A percentile compares a stretch with the other conserved stretches of the same genome.
Conservation (phyloP, 2,113 vertebrate species). For the Cebus imitator region DNA sequence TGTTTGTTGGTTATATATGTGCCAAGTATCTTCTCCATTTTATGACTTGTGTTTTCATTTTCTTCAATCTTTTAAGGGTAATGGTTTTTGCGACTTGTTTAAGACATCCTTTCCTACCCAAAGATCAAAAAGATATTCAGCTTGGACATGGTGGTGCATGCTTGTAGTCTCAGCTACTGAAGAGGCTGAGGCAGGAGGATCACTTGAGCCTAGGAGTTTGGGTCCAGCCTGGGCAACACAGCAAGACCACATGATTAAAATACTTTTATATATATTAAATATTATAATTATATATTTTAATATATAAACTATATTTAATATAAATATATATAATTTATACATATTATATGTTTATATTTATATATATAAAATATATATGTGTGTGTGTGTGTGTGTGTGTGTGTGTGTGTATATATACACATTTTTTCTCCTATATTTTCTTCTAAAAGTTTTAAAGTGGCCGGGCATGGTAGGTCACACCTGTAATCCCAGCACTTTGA, state of each 20-base stretch:
- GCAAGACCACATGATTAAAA: neutral
- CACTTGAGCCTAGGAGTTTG: neutral
- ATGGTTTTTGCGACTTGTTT: neutral
- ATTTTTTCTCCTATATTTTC: neutral
- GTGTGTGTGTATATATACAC: too few species aligned
- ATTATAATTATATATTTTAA: too few species aligned
- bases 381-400: too few species aligned
- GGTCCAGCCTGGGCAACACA: neutral
- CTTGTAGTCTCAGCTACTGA: neutral
- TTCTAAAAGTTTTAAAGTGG: neutral
- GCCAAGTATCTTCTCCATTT: neutral
- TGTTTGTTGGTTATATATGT: neutral
- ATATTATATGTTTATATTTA: too few species aligned
- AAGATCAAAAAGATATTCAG: slow-evolving; percentile 11
- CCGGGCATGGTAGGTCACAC: too few species aligned
- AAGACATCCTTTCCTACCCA: neutral
- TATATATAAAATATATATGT: too few species aligned
- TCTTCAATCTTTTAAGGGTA: slow-evolving; percentile 34
- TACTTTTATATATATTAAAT: too few species aligned
- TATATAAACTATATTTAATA: too few species aligned
- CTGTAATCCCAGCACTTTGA: too few species aligned
- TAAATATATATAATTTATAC: too few species aligned
- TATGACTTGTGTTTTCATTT: neutral
- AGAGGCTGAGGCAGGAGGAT: neutral
- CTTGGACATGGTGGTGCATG: neutral